Evolutionary conservation across 2,113 vertebrate genomes (phyloP), one percentile per base, ranked within the genome.

Genomic region (human): DNA sequence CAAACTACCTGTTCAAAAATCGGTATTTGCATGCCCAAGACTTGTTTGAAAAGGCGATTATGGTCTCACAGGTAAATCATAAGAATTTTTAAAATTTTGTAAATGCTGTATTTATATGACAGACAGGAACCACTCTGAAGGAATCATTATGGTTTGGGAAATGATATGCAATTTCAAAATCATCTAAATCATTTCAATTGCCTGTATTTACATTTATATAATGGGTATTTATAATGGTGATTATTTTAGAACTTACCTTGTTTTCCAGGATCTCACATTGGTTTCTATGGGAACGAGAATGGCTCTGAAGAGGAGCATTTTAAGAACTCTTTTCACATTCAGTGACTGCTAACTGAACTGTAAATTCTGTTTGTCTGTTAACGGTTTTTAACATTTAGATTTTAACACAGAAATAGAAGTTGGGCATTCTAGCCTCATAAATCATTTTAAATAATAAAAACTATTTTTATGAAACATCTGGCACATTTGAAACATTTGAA

Each of bases 111-210:
- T 98, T 98, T 98, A 98, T 98, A 96, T 98, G 98, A 98, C 97
- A 98, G 97, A 98, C 95, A 97, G 96, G 97, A 98, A 98, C 97
- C 95, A 97, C 97, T 98, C 98, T 96, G 97, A 97, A 98, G 95
- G 97, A 98, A 98, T 98, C 97, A 97, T 98, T 98, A 97, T 97
- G 93, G 97, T 97, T 98, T 97, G 97, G 94, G 97, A 98, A 98
- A 98, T 97, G 98, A 98, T 98, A 98, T 98, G 98, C 98, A 98
- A 98, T 98, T 98, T 98, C 97, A 98, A 97, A 98, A 98, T 98
- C 98, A 97, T 98, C 98, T 97, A 98, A 98, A 98, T 98, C 98
- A 98, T 97, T 98, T 96, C 98, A 98, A 97, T 98, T 98, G 98
- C 97, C 98, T 97, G 93, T 98, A 98, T 98, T 98, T 98, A 98